Percentiles rank a stretch among this genome's conserved stretches.
phyloP scores from a whole-genome alignment of 2,113 vertebrate species.

The Rhodinocichla rosea region DNA sequence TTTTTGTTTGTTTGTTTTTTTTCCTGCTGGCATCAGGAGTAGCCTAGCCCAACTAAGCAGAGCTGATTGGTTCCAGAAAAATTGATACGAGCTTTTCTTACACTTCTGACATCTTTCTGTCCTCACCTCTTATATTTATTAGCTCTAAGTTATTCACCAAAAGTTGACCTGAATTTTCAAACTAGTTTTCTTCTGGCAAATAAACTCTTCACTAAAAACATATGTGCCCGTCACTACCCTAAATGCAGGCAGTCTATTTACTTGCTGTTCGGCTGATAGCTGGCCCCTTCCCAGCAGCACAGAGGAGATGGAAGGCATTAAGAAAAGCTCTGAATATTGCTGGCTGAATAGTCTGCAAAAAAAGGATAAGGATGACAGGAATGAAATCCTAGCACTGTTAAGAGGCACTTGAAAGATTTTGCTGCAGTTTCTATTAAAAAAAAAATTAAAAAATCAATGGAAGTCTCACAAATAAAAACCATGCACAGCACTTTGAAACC shows the following conservation, averaged over 20 bases:
- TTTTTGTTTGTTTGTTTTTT: not conserved
- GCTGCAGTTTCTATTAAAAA: not conserved
- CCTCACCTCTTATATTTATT: constrained; percentile 41
- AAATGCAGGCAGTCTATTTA: constrained; percentile 4
- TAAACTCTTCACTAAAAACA: constrained; percentile 58
- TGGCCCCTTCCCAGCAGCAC: constrained; percentile 19
- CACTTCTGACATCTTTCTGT: constrained; percentile 40
- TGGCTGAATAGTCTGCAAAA: not conserved
- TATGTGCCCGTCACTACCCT: not conserved
- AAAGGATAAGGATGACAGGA: not conserved
- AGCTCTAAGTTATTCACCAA: constrained; percentile 16
- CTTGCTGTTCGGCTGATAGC: constrained; percentile 24
- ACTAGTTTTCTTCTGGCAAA: constrained; percentile 34
- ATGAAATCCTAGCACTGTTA: not conserved
- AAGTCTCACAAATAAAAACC: not conserved
- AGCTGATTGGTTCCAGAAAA: not conserved
- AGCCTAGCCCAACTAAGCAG: not conserved
- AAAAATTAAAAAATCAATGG: not conserved
- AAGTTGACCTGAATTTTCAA: constrained; percentile 38
- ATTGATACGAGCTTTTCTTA: not conserved
- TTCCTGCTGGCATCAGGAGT: not conserved
- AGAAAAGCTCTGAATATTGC: constrained; percentile 30
- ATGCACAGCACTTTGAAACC: not conserved
- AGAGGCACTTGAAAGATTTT: not conserved
- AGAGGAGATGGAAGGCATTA: constrained; percentile 52